Conservation (phyloP, 2,113 vertebrate species). For the Chlorodrepanis virens region DNA sequence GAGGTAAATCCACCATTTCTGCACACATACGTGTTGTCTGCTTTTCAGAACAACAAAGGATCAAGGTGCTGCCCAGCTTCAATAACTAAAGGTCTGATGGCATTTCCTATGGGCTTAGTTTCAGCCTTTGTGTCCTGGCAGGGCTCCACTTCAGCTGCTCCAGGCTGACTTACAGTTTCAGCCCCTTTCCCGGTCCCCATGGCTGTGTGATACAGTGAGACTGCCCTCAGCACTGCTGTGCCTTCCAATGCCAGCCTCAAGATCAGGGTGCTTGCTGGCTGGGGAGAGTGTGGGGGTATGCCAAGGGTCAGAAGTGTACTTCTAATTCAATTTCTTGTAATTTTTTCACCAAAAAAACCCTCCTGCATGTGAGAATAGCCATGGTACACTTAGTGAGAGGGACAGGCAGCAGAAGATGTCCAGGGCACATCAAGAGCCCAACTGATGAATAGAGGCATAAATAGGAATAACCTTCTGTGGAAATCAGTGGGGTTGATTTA, state of each 20-base stretch:
- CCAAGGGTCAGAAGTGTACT: background rate
- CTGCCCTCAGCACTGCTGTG: background rate
- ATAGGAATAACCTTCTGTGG: background rate
- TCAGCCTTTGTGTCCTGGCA: background rate
- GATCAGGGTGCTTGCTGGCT: background rate
- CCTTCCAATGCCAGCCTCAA: background rate
- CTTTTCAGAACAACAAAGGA: background rate
- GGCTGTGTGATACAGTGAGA: background rate
- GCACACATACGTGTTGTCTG: background rate
- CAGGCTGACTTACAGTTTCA: background rate
- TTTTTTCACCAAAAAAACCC: background rate
- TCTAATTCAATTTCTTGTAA: background rate
- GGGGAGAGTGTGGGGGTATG: background rate
- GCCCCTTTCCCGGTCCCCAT: rapidly evolving
- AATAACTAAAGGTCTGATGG: background rate
- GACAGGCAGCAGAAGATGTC: background rate
- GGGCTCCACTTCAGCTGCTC: background rate
- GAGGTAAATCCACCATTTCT: background rate
- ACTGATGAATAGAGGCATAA: background rate
- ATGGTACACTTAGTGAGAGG: background rate
- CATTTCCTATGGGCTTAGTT: background rate
- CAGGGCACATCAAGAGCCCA: background rate
- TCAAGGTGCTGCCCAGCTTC: background rate
- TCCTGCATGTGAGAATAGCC: background rate
- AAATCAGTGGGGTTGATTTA: background rate